These are phyloP conservation scores for Griposia aprilina DNA, from an alignment of 2,888 invertebrate genomes.

Conservation along the genomic window DNA sequence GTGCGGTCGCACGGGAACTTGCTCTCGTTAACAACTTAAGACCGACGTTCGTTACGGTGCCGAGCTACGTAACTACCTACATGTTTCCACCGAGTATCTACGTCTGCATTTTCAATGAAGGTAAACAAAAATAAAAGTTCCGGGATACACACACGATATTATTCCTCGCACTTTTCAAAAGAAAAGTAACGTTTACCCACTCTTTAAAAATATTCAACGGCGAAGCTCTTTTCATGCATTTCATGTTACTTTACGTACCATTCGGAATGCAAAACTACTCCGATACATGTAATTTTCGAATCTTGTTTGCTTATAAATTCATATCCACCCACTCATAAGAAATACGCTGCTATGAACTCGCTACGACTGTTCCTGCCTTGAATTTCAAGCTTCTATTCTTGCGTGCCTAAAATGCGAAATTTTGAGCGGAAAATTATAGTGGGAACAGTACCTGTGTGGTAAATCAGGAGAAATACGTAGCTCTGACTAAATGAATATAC, in stretches of 20 bases:
- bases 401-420: conserved; percentile 46
- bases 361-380: conserved; percentile 42
- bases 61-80: conserved; percentile 9
- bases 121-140: conserved; percentile 49
- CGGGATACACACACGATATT: conserved; percentile 32
- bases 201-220: conserved; percentile 62
- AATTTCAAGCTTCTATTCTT: conserved; percentile 55
- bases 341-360: conserved; percentile 42
- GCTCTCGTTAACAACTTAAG: conserved; percentile 46
- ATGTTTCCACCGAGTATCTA: conserved; percentile 3
- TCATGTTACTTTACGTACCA: conserved; percentile 58
- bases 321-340: conserved; percentile 44
- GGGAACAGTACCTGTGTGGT: conserved; percentile 14
- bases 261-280: conserved; percentile 65
- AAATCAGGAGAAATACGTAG: conserved; percentile 34
- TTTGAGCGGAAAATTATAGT: conserved; percentile 36
- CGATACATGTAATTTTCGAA: conserved; percentile 63
- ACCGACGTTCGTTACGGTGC: conserved; percentile 38
- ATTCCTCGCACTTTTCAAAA: conserved; percentile 56
- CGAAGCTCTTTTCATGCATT: conserved; percentile 62
- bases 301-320: conserved; percentile 61
- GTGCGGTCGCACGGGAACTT: conserved; percentile 29
- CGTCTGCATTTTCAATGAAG: conserved; percentile 35
- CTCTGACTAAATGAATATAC: conserved; percentile 26
- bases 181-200: conserved; percentile 57